These are phyloP conservation scores for Hyperoodon ampullatus DNA, from an alignment of 2,113 vertebrate species.

Conservation along the genomic window DNA sequence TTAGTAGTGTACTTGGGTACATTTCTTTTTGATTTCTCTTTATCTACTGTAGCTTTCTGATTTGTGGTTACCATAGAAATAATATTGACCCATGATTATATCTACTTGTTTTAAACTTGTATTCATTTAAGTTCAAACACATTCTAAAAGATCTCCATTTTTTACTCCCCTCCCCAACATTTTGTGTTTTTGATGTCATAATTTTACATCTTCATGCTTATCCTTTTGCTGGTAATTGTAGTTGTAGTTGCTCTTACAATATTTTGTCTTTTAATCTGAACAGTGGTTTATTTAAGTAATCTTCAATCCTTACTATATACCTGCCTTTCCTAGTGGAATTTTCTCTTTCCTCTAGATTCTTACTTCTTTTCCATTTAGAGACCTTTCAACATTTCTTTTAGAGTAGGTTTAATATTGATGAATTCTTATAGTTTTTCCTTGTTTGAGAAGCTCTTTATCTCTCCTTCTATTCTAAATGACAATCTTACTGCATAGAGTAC, in stretches of 20 bases:
- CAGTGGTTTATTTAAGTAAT: not conserved
- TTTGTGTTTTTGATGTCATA: not conserved
- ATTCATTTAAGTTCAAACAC: not conserved
- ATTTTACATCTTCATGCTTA: not conserved
- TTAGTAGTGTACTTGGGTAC: not conserved
- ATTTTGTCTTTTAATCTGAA: not conserved
- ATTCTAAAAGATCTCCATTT: not conserved
- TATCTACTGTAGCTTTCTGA: not conserved
- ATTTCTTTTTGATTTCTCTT: not conserved
- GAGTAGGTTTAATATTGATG: not conserved
- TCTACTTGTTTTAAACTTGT: not conserved
- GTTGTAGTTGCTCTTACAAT: not conserved
- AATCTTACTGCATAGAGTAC: not conserved
- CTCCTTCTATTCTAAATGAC: not conserved
- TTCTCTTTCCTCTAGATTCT: not conserved
- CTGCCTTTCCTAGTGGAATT: not conserved
- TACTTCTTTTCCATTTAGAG: not conserved
- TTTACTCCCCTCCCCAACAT: not conserved
- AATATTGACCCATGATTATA: not conserved
- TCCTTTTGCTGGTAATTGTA: not conserved
- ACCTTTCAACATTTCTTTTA: not conserved
- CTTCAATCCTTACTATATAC: not conserved
- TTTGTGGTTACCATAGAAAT: not conserved
- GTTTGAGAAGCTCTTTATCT: not conserved
- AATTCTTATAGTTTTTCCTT: not conserved